Percentiles rank a stretch among this genome's conserved stretches.
Conservation (phyloP, 2,113 vertebrate species). For the Nycticryphes semicollaris region DNA sequence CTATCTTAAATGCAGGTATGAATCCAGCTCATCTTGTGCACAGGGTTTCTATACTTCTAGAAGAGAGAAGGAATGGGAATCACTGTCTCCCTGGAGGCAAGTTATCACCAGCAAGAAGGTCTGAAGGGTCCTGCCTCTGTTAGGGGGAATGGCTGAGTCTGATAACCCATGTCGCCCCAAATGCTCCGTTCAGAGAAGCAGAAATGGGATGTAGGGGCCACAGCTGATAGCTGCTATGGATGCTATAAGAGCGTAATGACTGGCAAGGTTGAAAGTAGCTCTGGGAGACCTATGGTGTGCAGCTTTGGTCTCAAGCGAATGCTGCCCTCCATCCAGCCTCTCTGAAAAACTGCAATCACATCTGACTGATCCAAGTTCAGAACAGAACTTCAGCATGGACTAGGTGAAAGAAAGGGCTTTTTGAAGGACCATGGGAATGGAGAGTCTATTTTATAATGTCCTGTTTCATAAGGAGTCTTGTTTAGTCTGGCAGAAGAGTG, state of each 20-base stretch:
- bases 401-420: neutral
- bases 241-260: fast-evolving
- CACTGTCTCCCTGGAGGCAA: neutral
- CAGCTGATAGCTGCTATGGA: neutral
- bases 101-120: neutral
- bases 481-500: slow-evolving; percentile 35
- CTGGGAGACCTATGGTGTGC: neutral
- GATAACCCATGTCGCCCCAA: fast-evolving
- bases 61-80: neutral
- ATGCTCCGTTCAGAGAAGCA: neutral
- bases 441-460: slow-evolving; percentile 1
- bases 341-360: neutral
- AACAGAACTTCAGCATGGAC: neutral
- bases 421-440: neutral
- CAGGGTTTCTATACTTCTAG: neutral
- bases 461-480: slow-evolving; percentile 31
- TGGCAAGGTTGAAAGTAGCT: neutral
- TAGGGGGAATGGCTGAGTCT: neutral
- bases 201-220: neutral
- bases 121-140: neutral
- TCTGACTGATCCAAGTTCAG: neutral
- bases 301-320: neutral
- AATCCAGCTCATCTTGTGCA: neutral
- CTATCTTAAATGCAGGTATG: neutral
- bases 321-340: neutral